These are phyloP conservation scores for Chlorospingus semifuscus DNA, from an alignment of 2,797 vertebrate species.

Conservation along the genomic window DNA sequence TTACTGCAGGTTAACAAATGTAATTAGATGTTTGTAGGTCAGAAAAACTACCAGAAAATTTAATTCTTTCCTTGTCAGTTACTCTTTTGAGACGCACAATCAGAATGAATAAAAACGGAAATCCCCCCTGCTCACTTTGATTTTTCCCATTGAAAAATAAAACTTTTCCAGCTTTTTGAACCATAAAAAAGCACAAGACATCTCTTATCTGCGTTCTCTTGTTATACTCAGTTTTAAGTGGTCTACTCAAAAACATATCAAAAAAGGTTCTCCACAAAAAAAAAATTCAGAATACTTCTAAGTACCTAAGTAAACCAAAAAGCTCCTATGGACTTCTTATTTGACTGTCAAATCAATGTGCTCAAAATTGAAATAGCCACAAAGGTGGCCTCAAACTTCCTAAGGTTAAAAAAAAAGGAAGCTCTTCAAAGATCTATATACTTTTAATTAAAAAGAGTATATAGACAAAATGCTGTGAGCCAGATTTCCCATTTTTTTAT, in stretches of 20 bases:
- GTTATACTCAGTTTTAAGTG: neutral
- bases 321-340: neutral
- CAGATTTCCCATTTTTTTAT: neutral
- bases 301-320: neutral
- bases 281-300: neutral
- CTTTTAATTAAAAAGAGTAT: neutral
- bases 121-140: neutral
- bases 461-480: neutral
- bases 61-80: neutral
- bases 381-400: neutral
- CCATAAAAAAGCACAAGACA: neutral
- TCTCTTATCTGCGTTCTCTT: neutral
- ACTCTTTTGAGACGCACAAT: neutral
- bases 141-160: neutral
- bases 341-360: neutral
- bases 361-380: neutral
- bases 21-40: neutral
- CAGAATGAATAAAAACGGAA: neutral
- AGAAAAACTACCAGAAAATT: constrained; percentile 22
- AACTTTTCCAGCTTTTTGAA: neutral
- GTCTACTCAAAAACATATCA: neutral
- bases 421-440: neutral
- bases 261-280: neutral
- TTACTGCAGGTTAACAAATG: constrained; percentile 11
- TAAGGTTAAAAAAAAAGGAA: neutral